phyloP scores from a whole-genome alignment of 1,140 invertebrate species.

The Notospermus geniculatus region DNA sequence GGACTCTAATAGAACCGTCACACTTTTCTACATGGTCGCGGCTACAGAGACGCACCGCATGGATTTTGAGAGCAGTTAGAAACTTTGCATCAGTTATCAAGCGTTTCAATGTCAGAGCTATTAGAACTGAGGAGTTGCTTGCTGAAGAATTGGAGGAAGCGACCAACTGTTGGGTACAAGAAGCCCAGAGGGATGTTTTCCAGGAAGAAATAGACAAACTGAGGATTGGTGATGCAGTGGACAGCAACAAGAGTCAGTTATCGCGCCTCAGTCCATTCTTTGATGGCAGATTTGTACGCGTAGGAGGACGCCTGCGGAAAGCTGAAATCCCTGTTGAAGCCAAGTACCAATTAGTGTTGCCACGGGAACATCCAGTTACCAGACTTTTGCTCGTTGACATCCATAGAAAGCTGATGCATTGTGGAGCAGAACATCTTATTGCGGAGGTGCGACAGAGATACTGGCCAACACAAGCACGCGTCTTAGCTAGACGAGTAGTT shows the following conservation, averaged over 20 bases:
- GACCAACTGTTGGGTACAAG: background rate
- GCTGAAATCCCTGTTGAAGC: no score
- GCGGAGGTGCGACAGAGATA: no score
- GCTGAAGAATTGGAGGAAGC: background rate
- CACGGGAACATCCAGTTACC: no score
- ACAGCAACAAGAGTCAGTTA: background rate
- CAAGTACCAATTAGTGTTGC: no score
- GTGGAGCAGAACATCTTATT: no score
- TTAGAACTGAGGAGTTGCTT: background rate
- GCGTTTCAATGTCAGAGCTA: background rate
- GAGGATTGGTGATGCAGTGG: background rate
- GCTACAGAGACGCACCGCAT: background rate
- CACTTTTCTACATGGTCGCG: background rate
- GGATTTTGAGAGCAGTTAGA: conserved; percentile 4
- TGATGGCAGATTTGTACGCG: no score
- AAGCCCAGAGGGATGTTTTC: conserved; percentile 1
- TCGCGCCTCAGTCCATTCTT: no score
- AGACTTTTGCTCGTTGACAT: no score
- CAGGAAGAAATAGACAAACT: background rate
- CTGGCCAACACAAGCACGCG: no score
- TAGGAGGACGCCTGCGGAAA: no score
- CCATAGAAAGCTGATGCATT: no score
- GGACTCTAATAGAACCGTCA: background rate
- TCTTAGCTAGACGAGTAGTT: no score
- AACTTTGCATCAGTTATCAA: background rate